Evolutionary conservation across 2,888 invertebrate species (phyloP).

Genomic region (Sminthurides aquaticus): DNA sequence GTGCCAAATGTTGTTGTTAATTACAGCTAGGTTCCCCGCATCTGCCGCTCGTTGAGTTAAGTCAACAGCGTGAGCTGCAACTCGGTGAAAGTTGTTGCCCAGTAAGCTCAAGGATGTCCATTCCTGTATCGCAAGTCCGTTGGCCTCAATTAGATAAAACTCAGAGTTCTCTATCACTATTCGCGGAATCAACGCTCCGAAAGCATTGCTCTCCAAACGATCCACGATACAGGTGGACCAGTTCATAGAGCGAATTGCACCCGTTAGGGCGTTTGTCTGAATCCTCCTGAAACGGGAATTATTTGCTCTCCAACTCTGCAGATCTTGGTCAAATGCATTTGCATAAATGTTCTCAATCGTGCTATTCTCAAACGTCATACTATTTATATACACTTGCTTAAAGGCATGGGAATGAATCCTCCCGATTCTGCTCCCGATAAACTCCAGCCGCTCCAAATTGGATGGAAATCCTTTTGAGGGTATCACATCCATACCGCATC

Average conservation of each 20-base stretch:
- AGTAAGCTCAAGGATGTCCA: conserved; percentile 60
- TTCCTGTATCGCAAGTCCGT: conserved; percentile 58
- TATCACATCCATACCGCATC: conserved; percentile 28
- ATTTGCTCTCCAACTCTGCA: conserved; percentile 50
- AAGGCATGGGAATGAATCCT: conserved; percentile 59
- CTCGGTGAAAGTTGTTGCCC: conserved; percentile 58
- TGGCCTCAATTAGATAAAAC: conserved; percentile 55
- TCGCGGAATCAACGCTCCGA: conserved; percentile 29
- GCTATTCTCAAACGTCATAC: conserved; percentile 52
- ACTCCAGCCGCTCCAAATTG: conserved; percentile 30
- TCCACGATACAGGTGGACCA: conserved; percentile 30
- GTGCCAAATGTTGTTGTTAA: conserved; percentile 56
- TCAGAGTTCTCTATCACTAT: conserved; percentile 41
- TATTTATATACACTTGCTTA: conserved; percentile 58
- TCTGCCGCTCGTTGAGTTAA: conserved; percentile 46
- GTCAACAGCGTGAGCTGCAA: conserved; percentile 54
- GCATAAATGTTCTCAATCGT: conserved; percentile 29
- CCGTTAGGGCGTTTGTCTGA: conserved; percentile 29
- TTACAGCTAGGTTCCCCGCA: conserved; percentile 50
- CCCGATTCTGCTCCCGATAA: conserved; percentile 52
- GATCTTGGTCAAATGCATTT: conserved; percentile 47
- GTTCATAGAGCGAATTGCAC: conserved; percentile 33
- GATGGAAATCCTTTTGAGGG: conserved; percentile 41
- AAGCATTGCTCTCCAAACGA: conserved; percentile 26
- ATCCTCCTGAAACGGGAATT: conserved; percentile 27